These are phyloP conservation scores for Calcarius lapponicus DNA, from an alignment of 2,797 vertebrate species.

Conservation along the genomic window DNA sequence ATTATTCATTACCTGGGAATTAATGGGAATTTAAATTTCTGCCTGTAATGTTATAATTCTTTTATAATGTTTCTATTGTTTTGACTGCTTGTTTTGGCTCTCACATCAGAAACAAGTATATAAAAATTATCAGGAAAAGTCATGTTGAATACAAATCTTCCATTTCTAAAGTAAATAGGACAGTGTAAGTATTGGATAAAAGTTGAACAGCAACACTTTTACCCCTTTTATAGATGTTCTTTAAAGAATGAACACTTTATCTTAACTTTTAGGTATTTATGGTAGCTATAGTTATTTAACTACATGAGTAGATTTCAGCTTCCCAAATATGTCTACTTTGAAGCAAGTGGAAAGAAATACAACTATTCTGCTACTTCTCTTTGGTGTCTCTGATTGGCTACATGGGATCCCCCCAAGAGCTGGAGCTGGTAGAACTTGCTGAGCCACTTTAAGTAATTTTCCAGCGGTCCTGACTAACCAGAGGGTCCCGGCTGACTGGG, in stretches of 20 bases:
- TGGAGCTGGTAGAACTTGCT: not conserved
- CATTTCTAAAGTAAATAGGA: not conserved
- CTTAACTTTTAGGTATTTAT: not conserved
- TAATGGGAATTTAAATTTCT: not conserved
- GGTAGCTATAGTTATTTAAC: not conserved
- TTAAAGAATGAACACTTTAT: not conserved
- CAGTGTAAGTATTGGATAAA: not conserved
- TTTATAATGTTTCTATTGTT: not conserved
- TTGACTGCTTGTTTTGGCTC: not conserved
- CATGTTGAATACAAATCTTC: not conserved
- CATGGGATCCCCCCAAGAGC: too few species aligned
- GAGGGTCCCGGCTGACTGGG: not conserved
- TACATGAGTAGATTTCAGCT: not conserved
- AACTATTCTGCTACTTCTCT: rapidly evolving
- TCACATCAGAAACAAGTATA: not conserved
- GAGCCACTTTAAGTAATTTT: not conserved
- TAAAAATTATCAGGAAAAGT: not conserved
- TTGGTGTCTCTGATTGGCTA: not conserved
- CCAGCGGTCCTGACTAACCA: not conserved
- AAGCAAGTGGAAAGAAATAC: not conserved
- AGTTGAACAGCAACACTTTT: not conserved
- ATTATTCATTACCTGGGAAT: not conserved
- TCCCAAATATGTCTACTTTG: not conserved
- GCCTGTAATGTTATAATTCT: not conserved
- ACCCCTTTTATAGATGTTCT: not conserved